Evolutionary conservation across 2,113 vertebrate species (phyloP), one percentile per base, ranked within the genome.

Genomic region (Siniperca knerii): DNA sequence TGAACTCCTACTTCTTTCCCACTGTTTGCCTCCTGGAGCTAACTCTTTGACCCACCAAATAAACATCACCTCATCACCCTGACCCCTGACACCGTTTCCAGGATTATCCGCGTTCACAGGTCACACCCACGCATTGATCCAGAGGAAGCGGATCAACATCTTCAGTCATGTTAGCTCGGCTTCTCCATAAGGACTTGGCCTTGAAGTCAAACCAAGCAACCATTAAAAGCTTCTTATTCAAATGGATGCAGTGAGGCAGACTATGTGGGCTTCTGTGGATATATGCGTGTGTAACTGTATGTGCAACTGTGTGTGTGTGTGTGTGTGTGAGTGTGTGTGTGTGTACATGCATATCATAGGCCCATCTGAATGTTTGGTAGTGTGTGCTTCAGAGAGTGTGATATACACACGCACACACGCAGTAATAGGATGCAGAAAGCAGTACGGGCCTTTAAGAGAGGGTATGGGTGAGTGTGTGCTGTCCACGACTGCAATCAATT

Each of bases 401-500:
- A 75, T 11, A 54, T 4, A 54, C 83, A 48, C 64, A 75, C 42
- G 44, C 73, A 72, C 44, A 79, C 55, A 46, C 77, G 73, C 21
- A 54, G 79, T 82, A 86, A 89, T 82, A 82, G 78, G 81, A 85
- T 82, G 79, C 84, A 88, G 84, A 90, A 82, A 84, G 79, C 65
- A 42, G 72, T 54, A 18, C 15, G 2, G 77, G 81, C 75, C 79
- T 89, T 87, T 78, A 88, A 78, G 77, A 79, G 79, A 86, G 68
- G 85, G 73, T 86, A 81, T 77, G 89, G 77, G 90, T 85, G 89
- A 90, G 85, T 87, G 90, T 87, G 89, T 65, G 88, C 77, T 54
- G 90, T 86, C 88, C 92, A 61, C 65, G 85, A 84, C 90, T 88
- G 85, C 92, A 91, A 94, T 95, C 92, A 94, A 92, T 95, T 94